A percentile compares a stretch with the other conserved stretches of the same genome.
These are phyloP conservation scores for Eupeodes luniger DNA, from an alignment of 2,888 invertebrate species.

Conservation along the genomic window DNA sequence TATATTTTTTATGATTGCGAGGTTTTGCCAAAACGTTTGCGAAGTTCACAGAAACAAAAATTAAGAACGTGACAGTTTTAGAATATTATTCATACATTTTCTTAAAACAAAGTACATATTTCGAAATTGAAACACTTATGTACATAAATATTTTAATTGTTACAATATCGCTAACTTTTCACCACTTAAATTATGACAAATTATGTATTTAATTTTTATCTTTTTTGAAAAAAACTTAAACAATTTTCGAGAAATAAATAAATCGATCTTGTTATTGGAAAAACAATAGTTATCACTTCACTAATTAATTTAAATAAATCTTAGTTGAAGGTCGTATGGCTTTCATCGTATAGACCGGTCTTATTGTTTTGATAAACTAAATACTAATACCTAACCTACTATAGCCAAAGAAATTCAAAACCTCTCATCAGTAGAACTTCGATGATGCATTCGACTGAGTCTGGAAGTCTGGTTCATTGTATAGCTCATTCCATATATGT, in stretches of 20 bases:
- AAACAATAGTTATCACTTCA: neutral
- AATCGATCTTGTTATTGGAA: neutral
- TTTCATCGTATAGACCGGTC: neutral
- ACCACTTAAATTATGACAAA: too few species aligned
- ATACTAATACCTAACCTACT: neutral
- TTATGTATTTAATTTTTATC: too few species aligned
- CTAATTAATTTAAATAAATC: neutral
- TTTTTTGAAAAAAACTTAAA: too few species aligned
- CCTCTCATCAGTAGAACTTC: neutral
- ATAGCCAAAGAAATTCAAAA: neutral
- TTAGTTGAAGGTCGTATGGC: neutral
- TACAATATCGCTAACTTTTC: too few species aligned
- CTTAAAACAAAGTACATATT: neutral
- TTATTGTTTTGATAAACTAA: slow-evolving; percentile 10
- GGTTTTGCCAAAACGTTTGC: neutral
- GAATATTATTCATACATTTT: neutral
- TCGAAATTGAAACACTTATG: too few species aligned
- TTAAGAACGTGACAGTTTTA: neutral
- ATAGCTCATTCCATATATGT: too few species aligned
- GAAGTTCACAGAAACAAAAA: neutral
- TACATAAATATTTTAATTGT: too few species aligned
- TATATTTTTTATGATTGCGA: neutral
- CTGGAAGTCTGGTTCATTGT: neutral
- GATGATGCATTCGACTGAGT: neutral
- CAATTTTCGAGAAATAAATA: too few species aligned